A percentile compares a stretch with the other conserved stretches of the same genome.
These are phyloP conservation scores for Corythaeola cristata DNA, from an alignment of 2,113 vertebrate species.

Conservation along the genomic window DNA sequence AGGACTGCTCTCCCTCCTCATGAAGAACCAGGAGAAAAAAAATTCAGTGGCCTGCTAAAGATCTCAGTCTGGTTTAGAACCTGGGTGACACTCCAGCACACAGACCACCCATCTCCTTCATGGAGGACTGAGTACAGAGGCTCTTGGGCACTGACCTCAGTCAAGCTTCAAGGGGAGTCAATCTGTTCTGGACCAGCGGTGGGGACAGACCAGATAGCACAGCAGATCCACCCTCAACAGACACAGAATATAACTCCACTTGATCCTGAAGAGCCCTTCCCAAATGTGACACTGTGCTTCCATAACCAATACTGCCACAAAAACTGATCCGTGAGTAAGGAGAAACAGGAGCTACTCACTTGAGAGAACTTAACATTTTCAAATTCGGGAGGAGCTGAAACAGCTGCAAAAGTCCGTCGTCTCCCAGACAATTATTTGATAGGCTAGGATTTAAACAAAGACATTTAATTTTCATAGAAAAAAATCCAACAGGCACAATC, in stretches of 20 bases:
- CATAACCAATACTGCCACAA: neutral
- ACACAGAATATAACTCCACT: neutral
- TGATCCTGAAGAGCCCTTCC: neutral
- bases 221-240: neutral
- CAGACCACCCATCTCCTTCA: neutral
- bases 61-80: neutral
- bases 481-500: neutral
- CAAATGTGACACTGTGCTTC: neutral
- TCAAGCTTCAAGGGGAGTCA: neutral
- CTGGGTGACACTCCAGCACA: neutral
- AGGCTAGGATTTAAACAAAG: slow-evolving; percentile 74
- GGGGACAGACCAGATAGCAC: neutral
- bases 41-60: neutral
- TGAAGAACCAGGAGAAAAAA: neutral
- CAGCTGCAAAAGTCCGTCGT: slow-evolving; percentile 73
- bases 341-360: slow-evolving; percentile 76
- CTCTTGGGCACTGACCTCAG: neutral
- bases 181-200: neutral
- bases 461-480: neutral
- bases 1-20: neutral
- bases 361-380: slow-evolving; percentile 72
- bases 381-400: slow-evolving; percentile 72
- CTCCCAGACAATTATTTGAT: slow-evolving; percentile 79
- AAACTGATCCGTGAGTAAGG: neutral
- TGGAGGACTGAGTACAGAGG: neutral